Percentiles rank a stretch among this genome's conserved stretches.
phyloP scores from a whole-genome alignment of 2,797 vertebrate genomes.

The Potorous gilbertii region DNA sequence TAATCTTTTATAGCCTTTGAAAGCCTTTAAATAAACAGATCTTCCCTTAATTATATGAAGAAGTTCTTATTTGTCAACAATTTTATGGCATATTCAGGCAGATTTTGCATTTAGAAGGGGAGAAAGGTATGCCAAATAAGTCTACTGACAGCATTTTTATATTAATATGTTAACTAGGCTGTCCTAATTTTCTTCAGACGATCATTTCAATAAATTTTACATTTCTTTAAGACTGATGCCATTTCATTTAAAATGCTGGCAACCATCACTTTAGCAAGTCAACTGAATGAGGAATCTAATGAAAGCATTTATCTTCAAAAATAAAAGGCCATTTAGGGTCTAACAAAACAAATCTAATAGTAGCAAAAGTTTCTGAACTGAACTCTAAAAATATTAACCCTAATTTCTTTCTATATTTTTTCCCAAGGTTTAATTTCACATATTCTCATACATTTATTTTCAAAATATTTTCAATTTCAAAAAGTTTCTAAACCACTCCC shows the following conservation, averaged over 20 bases:
- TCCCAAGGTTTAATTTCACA: conserved; percentile 48
- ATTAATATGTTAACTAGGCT: conserved; percentile 78
- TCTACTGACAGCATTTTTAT: conserved; percentile 64
- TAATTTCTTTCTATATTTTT: conserved; percentile 35
- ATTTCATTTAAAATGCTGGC: background rate
- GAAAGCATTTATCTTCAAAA: conserved; percentile 35
- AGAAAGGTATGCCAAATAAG: conserved; percentile 56
- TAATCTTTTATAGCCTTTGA: conserved; percentile 84
- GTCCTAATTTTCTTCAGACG: conserved; percentile 76
- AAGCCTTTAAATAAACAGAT: conserved; percentile 82
- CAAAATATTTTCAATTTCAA: conserved; percentile 46
- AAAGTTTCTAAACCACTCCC: conserved; percentile 36
- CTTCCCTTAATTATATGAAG: conserved; percentile 78
- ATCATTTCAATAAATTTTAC: conserved; percentile 70
- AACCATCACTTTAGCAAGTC: conserved; percentile 43
- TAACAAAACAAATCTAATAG: background rate
- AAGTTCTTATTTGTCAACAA: conserved; percentile 72
- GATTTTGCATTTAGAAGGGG: conserved; percentile 65
- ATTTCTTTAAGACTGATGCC: background rate
- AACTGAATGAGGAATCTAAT: conserved; percentile 46
- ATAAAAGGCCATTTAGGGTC: background rate
- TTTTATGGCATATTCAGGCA: conserved; percentile 76
- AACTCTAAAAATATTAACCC: conserved; percentile 44
- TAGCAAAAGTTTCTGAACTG: conserved; percentile 39
- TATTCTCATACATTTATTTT: conserved; percentile 24